Base-by-base conservation (phyloP, 2,888 invertebrate species). In the Incurvaria masculella region DNA sequence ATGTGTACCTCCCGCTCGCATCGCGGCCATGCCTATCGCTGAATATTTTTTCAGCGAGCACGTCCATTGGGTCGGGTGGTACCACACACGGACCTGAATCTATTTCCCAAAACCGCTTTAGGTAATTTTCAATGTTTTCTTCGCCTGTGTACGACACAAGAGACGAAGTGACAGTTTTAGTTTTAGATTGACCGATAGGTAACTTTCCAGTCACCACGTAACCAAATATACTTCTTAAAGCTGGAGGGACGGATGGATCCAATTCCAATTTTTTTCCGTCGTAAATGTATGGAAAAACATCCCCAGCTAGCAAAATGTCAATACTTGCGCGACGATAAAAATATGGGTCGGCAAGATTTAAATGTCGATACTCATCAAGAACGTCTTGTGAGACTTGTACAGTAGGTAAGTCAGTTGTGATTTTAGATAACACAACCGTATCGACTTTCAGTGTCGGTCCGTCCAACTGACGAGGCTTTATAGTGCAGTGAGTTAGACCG, bases 51-150 rank as follows among this genome's bases (percentile, higher is more conserved):
- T 33, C 33, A 3, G 33, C 33, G 8, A 14, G 33, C 8, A 33
- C 33, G 33, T 33, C 33, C 14, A 33, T 8, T n/a, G 33, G 33
- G 14, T 33, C 33, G 8, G 33, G 14, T 11, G 33, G 33, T 14
- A 33, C 14, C 14, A 14, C 33, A n/a, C 33, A 33, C 33, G 33
- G 33, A 8, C 11, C 4, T 33, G 33, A 33, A 40, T 50, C 50
- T 42, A 50, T 21, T 21, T 50, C 50, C 50, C 50, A 50, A 33
- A 49, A 49, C 2, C 44, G 41, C 40, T 49, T 46, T 2, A 49
- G 14, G 33, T 14, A 33, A 33, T 33, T 33, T 14, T 33, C 39
- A 39, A 46, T 42, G 10, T 43, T 20, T 18, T 50, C 48, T 2
- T 46, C 17, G 16, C 20, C 19, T n/a, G 21, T 21, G 6, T 47